Evolutionary conservation across 2,888 invertebrate species (phyloP).

Genomic region (Odontocolon sp.): DNA sequence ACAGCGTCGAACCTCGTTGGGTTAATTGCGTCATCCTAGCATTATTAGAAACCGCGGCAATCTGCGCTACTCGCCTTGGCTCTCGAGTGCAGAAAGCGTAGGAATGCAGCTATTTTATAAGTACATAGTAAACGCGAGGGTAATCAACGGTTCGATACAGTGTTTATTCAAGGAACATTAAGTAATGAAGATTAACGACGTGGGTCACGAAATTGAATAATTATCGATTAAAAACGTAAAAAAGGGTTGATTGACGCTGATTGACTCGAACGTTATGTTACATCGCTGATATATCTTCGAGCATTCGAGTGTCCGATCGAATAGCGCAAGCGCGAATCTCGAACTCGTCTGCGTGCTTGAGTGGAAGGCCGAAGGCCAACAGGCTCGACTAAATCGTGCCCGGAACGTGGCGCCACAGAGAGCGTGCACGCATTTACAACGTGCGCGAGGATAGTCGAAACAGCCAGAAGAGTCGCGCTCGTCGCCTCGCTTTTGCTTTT

Average conservation of each 20-base stretch:
- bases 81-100: constrained; percentile 75
- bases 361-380: constrained; percentile 54
- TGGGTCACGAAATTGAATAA: too few relatives aligned
- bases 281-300: too few relatives aligned
- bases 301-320: not conserved
- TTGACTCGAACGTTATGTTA: too few relatives aligned
- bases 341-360: constrained; percentile 16
- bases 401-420: constrained; percentile 47
- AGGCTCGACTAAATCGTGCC: constrained; percentile 8
- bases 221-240: too few relatives aligned
- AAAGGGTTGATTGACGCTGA: too few relatives aligned
- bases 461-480: constrained; percentile 2
- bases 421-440: constrained; percentile 43
- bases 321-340: constrained; percentile 4
- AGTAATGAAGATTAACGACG: too few relatives aligned
- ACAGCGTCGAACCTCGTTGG: constrained; percentile 34
- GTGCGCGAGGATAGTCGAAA: constrained; percentile 22
- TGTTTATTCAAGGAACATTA: not conserved
- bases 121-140: not conserved
- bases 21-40: constrained; percentile 69
- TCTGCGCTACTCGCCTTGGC: constrained; percentile 31
- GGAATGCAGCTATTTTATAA: constrained; percentile 64
- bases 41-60: constrained; percentile 71
- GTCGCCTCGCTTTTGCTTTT: constrained; percentile 35
- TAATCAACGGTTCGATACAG: not conserved